Conservation (phyloP, 2,113 vertebrate genomes). For the Sus scrofa region T2T-Sscrofa CM000820.6:10629501-10630000, state of each 20-base stretch:
- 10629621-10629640: neutral
- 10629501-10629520: too few species aligned
- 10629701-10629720: neutral
- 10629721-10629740: neutral
- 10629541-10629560: neutral
- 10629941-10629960: neutral
- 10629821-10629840: neutral
- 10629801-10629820: slow-evolving; percentile 23
- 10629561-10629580: neutral
- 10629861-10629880: neutral
- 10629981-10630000: neutral
- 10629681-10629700: neutral
- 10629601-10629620: neutral
- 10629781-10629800: neutral
- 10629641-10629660: neutral
- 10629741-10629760: neutral
- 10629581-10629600: neutral
- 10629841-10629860: neutral
- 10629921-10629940: neutral
- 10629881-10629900: neutral
- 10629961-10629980: neutral
- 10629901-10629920: neutral
- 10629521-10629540: too few species aligned
- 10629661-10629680: neutral
- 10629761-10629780: neutral